Base-by-base conservation (phyloP, 2,113 vertebrate species). In the Amblyopsis rosae region DNA sequence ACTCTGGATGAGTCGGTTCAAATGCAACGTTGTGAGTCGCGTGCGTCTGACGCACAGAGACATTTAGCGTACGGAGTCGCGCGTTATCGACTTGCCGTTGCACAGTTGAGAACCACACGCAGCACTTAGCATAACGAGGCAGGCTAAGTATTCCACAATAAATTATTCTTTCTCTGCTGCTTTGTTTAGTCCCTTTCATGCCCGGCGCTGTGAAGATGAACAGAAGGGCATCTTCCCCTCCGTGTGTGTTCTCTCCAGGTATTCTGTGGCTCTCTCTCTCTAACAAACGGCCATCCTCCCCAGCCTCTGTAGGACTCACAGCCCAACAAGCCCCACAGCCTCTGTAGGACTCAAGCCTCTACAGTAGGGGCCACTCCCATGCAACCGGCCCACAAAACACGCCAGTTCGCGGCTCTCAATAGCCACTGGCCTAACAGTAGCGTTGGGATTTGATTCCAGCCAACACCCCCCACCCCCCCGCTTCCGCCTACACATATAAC, bases 121-220 rank as follows among this genome's bases (percentile, higher is more conserved):
- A 16, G 61, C 72, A 54, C 72, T 86, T 76, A 63, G 58, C 17
- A 47, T 76, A 77, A 87, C 84, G 79, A 85, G 60, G 45, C 35
- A 58, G 15, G 46, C 33, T 63, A 65, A 72, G 65, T 76, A 48
- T 57, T 75, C 26, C 5, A 6, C 66, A 81, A 79, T 87, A 77
- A 80, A 63, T 87, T 76, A 75, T 59, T 62, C 70, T 77, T 85
- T 75, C 70, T 77, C 76, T 80, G 64, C 70, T n/a, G 15, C 51
- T 76, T 74, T 72, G 59, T 80, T 79, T 78, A 50, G 64, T 58
- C 56, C 4, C 55, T 47, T 74, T 85, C 47, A 57, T 76, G 48
- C 26, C 79, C 55, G 58, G 35, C 56, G 17, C 66, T 59, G 32
- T 75, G 50, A 74, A 55, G 45, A 51, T 19, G 56, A 15, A 19